Evolutionary conservation across 2,113 vertebrate genomes (phyloP).

Genomic region (Scomber scombrus): DNA sequence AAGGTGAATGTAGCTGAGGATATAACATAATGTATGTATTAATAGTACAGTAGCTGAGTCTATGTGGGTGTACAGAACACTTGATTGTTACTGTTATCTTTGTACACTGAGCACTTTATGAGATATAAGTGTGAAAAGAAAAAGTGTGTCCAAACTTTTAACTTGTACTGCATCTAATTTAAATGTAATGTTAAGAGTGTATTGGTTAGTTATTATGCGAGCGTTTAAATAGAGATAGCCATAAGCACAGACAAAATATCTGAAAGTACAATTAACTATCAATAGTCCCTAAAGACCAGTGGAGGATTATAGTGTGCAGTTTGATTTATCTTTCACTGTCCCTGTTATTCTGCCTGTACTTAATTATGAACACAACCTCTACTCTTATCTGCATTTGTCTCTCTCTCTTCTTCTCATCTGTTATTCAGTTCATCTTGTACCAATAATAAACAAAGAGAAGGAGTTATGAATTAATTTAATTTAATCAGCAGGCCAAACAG

Average conservation of each 20-base stretch:
- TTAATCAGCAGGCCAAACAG: slow-evolving; percentile 20
- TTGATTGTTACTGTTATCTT: slow-evolving; percentile 40
- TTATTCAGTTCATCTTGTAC: slow-evolving; percentile 26
- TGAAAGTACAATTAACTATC: slow-evolving; percentile 4
- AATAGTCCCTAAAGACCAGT: background rate
- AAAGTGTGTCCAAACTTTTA: too few species aligned
- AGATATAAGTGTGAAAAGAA: too few species aligned
- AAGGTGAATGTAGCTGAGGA: slow-evolving; percentile 5
- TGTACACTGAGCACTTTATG: slow-evolving; percentile 23
- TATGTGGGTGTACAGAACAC: slow-evolving; percentile 26
- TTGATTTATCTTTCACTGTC: slow-evolving; percentile 21
- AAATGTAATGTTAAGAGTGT: background rate
- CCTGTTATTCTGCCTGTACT: background rate
- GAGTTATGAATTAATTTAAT: slow-evolving; percentile 17
- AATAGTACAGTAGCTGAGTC: slow-evolving; percentile 2
- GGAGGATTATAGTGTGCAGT: slow-evolving; percentile 30
- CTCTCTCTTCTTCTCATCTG: slow-evolving; percentile 32
- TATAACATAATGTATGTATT: slow-evolving; percentile 34
- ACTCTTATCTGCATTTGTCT: slow-evolving; percentile 28
- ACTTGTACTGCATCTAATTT: slow-evolving; percentile 4
- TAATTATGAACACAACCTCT: slow-evolving; percentile 45
- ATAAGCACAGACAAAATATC: slow-evolving; percentile 15
- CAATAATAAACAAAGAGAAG: slow-evolving; percentile 25
- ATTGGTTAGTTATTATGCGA: slow-evolving; percentile 3
- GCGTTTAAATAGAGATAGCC: slow-evolving; percentile 10